Percentiles rank a stretch among this genome's conserved stretches.
These are phyloP conservation scores for Epinotia nisella DNA, from an alignment of 2,888 invertebrate species.

Conservation along the genomic window DNA sequence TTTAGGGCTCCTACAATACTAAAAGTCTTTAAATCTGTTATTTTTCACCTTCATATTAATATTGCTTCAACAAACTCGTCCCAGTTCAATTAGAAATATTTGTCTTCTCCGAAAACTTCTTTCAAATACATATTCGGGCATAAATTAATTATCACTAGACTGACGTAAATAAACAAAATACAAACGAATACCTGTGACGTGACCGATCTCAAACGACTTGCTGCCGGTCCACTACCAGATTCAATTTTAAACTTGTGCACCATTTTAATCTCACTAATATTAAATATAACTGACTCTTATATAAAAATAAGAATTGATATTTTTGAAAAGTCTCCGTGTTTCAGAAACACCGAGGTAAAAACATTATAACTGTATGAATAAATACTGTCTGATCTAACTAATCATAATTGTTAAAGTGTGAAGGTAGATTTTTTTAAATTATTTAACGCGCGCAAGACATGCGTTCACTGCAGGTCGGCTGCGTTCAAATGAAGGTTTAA, in stretches of 20 bases:
- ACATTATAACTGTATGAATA: neutral
- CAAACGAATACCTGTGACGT: slow-evolving; percentile 62
- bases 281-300: neutral
- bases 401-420: slow-evolving; percentile 27
- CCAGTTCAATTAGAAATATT: neutral
- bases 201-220: slow-evolving; percentile 61
- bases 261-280: slow-evolving; percentile 56
- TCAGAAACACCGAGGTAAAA: neutral
- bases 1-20: neutral
- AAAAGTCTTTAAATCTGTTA: neutral
- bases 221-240: slow-evolving; percentile 51
- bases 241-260: slow-evolving; percentile 64
- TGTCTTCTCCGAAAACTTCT: neutral
- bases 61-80: neutral
- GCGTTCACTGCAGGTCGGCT: slow-evolving; percentile 21
- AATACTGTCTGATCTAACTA: neutral
- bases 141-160: neutral
- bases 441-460: slow-evolving; percentile 24
- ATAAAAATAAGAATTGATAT: neutral
- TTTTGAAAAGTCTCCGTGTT: neutral
- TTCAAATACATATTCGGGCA: neutral
- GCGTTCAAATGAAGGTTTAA: slow-evolving; percentile 29
- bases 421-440: slow-evolving; percentile 26
- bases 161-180: slow-evolving; percentile 4
- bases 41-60: neutral